Evolutionary conservation across 2,888 invertebrate species (phyloP), one percentile per base, ranked within the genome.

Genomic region (Pocota personata): DNA sequence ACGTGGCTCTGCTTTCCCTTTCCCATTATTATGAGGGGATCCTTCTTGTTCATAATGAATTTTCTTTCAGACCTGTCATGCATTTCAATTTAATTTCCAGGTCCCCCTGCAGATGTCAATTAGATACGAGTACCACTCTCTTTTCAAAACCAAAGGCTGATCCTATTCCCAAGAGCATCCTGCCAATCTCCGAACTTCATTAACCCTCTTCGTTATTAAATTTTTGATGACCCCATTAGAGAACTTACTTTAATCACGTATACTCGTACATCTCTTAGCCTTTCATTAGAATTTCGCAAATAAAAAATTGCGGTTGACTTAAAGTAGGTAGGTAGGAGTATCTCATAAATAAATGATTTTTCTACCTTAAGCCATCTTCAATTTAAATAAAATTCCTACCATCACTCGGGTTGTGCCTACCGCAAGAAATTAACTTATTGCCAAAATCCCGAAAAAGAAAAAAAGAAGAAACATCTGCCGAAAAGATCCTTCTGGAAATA

Each of bases 341-440:
- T 24, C 37, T 27, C 52, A 67, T 67, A 67, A 67, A 67, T 67
- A 67, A 67, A 67, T 21, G 52, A 67, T 67, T 67, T 27, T 10
- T 24, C 10, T 27, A 24, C 52, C 52, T 6, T 46, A 30, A 24
- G 24, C 14, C 50, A 46, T 50, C 21, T 21, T 50, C 24, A 40
- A 52, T 52, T 67, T 52, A 52, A 52, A 67, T 24, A 43, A 50
- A 30, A 52, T 52, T 16, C 35, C 46, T 6, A 3, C 10, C 50
- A 24, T 16, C 48, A 35, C 4, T 21, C 14, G 3, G 21, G 40
- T 14, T n/a, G 37, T n/a, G 5, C 4, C 21, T 21, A 48, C 48
- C 8, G 6, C 4, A 43, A 21, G 8, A 62, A 46, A 48, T 35
- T 32, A 8, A 7, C 35, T 37, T 58, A 58, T 58, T 58, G 35